A percentile compares a stretch with the other conserved stretches of the same genome.
Conservation (phyloP, 2,888 invertebrate genomes). For the Atrina japonica region DNA sequence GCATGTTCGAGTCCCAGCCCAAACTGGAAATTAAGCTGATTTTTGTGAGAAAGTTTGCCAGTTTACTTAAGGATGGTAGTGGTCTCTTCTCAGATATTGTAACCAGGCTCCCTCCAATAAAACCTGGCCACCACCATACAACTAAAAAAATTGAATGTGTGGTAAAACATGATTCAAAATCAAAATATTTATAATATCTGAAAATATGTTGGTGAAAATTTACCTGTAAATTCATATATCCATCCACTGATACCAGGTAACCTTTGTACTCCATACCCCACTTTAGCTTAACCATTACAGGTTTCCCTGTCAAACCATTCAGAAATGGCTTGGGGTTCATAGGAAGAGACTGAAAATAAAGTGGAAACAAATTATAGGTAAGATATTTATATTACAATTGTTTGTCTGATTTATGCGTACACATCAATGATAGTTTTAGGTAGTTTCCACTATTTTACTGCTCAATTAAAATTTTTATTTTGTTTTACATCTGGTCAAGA, state of each 20-base stretch:
- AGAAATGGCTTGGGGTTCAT: conserved; percentile 99
- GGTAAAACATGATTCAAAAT: neutral
- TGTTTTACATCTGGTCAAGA: no score
- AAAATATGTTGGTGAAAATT: neutral
- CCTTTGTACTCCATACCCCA: conserved; percentile 99
- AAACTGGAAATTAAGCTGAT: no score
- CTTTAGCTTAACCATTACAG: conserved; percentile 98
- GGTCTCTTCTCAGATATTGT: no score
- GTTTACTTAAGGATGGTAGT: no score
- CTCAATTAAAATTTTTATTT: no score
- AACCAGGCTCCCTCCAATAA: no score
- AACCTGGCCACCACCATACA: no score
- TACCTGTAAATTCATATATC: conserved; percentile 97
- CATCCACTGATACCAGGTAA: conserved; percentile 97
- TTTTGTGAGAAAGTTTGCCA: no score
- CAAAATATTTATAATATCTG: neutral
- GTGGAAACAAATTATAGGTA: neutral
- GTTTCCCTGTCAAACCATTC: conserved; percentile 98
- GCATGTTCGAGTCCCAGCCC: no score
- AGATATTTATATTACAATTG: neutral
- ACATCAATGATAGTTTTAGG: no score
- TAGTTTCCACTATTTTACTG: no score
- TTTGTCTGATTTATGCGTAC: no score
- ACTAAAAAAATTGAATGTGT: neutral
- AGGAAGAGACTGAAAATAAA: conserved; percentile 72